A percentile compares a stretch with the other conserved stretches of the same genome.
These are phyloP conservation scores for Stegostoma tigrinum DNA, from an alignment of 2,113 vertebrate species.

Conservation along the genomic window DNA sequence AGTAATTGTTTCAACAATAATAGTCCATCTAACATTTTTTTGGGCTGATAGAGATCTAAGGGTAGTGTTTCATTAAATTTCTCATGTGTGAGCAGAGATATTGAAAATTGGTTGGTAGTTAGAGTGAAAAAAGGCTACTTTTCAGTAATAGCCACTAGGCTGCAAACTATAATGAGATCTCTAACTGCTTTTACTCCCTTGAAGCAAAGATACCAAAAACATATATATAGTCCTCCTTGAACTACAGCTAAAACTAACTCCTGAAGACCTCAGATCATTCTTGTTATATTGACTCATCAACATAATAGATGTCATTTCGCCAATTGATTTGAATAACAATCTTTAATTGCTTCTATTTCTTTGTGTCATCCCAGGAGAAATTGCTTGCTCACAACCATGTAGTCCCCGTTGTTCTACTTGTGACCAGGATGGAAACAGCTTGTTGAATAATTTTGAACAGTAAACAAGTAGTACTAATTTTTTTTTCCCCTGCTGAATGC, in stretches of 20 bases:
- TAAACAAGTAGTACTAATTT: not conserved
- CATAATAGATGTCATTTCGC: not conserved
- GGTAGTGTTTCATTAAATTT: not conserved
- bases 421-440: not conserved
- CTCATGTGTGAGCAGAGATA: not conserved
- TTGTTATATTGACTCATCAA: not conserved
- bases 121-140: not conserved
- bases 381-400: not conserved
- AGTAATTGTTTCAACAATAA: not conserved
- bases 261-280: not conserved
- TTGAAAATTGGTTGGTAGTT: not conserved
- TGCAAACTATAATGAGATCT: not conserved
- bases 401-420: not conserved
- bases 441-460: not conserved
- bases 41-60: not conserved
- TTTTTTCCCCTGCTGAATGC: not conserved
- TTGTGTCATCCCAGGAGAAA: not conserved
- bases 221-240: not conserved
- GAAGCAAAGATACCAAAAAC: not conserved
- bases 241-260: not conserved
- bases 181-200: not conserved
- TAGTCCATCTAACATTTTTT: not conserved
- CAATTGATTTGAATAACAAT: not conserved
- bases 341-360: not conserved
- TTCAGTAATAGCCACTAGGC: not conserved